phyloP scores from a whole-genome alignment of 1,140 invertebrate genomes.

The Neodiprion virginianus region DNA sequence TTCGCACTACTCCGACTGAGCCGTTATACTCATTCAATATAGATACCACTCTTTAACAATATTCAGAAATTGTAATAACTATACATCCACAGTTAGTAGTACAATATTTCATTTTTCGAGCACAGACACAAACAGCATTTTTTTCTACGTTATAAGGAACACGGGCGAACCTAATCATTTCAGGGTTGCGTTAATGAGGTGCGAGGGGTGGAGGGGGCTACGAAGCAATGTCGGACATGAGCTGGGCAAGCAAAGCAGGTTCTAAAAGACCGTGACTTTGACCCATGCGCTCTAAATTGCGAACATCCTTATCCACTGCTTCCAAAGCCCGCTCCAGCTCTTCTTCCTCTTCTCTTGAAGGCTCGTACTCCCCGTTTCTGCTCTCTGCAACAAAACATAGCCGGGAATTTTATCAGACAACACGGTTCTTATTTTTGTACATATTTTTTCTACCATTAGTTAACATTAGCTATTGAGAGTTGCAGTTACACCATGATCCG shows the following conservation, averaged over 20 bases:
- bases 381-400: conserved; percentile 64
- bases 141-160: conserved; percentile 43
- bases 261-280: conserved; percentile 68
- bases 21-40: neutral
- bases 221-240: conserved; percentile 62
- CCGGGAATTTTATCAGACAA: neutral
- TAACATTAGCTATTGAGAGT: conserved; percentile 21
- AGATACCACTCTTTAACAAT: conserved; percentile 22
- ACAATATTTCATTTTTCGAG: conserved; percentile 46
- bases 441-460: neutral
- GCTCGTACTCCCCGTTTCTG: conserved; percentile 74
- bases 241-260: conserved; percentile 57
- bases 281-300: conserved; percentile 75
- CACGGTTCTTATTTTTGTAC: neutral
- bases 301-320: conserved; percentile 80
- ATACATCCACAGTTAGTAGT: conserved; percentile 39
- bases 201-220: conserved; percentile 44
- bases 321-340: conserved; percentile 84
- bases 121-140: conserved; percentile 46
- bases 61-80: conserved; percentile 32
- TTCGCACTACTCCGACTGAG: neutral
- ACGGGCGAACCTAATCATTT: conserved; percentile 36
- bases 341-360: conserved; percentile 80
- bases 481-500: neutral
- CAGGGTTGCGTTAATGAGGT: conserved; percentile 29